Evolutionary conservation across 2,797 vertebrate species (phyloP).

Genomic region (Lagothrix lagotricha): DNA sequence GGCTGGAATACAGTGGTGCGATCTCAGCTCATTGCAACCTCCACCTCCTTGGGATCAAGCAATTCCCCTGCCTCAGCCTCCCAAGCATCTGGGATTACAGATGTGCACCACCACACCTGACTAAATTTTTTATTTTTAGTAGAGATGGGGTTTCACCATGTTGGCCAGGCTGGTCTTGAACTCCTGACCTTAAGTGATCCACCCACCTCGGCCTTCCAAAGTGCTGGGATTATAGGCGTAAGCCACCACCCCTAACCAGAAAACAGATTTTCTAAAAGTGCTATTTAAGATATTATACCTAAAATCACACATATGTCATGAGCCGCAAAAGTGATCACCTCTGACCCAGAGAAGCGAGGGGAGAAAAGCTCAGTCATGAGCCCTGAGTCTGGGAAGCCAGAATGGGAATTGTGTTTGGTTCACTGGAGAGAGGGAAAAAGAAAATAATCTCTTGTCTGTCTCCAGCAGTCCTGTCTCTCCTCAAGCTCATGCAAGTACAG

Average conservation of each 20-base stretch:
- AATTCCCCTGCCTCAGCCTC: background rate
- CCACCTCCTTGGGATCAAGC: too few species aligned
- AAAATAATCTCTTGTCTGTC: too few species aligned
- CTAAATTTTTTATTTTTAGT: background rate
- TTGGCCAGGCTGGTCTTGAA: background rate
- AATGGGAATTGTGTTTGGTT: background rate
- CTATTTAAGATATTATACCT: background rate
- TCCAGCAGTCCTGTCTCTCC: background rate
- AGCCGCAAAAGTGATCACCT: background rate
- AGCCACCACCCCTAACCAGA: background rate
- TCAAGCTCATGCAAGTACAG: background rate
- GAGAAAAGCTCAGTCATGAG: background rate
- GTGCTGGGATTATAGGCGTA: background rate
- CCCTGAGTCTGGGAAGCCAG: background rate
- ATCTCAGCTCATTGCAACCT: too few species aligned
- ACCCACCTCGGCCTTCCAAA: too few species aligned
- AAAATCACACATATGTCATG: rapidly evolving
- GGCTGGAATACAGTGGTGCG: too few species aligned
- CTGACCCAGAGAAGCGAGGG: background rate
- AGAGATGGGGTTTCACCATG: background rate
- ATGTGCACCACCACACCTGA: rapidly evolving
- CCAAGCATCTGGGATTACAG: background rate
- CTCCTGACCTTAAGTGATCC: background rate
- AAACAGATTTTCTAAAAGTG: conserved; percentile 11
- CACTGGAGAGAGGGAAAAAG: background rate